A percentile compares a stretch with the other conserved stretches of the same genome.
Evolutionary conservation across 2,888 invertebrate genomes (phyloP).

Genomic region (Parasteatoda lunata): DNA sequence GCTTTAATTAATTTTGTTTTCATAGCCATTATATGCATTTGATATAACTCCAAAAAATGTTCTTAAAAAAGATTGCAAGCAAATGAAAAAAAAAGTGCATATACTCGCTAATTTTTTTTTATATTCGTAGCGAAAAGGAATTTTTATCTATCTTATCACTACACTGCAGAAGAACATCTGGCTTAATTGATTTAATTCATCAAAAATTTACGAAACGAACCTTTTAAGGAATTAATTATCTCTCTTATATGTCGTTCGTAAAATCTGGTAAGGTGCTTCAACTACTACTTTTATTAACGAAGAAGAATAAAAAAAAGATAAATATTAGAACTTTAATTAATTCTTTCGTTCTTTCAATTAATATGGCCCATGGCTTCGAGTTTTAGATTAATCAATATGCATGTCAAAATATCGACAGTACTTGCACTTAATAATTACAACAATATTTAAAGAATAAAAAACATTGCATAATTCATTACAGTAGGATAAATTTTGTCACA

Average conservation of each 20-base stretch:
- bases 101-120: not conserved
- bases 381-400: slow-evolving; percentile 36
- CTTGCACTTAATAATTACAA: slow-evolving; percentile 34
- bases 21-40: slow-evolving; percentile 31
- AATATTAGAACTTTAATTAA: slow-evolving; percentile 44
- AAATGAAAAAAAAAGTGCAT: slow-evolving; percentile 1
- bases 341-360: slow-evolving; percentile 27
- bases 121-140: not conserved
- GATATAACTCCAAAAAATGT: slow-evolving; percentile 30
- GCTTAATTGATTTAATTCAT: slow-evolving; percentile 57
- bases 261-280: slow-evolving; percentile 25
- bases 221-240: slow-evolving; percentile 61
- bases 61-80: slow-evolving; percentile 4
- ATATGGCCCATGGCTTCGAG: slow-evolving; percentile 32
- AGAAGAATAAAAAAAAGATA: slow-evolving; percentile 11
- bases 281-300: slow-evolving; percentile 31
- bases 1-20: slow-evolving; percentile 52
- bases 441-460: slow-evolving; percentile 27
- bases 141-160: slow-evolving; percentile 20
- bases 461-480: slow-evolving; percentile 50
- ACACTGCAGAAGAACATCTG: slow-evolving; percentile 19
- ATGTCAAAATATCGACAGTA: slow-evolving; percentile 38
- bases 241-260: slow-evolving; percentile 28
- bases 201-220: slow-evolving; percentile 43
- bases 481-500: slow-evolving; percentile 14